Base-by-base conservation (phyloP, 2,888 invertebrate genomes). In the Mythimna albipuncta region DNA sequence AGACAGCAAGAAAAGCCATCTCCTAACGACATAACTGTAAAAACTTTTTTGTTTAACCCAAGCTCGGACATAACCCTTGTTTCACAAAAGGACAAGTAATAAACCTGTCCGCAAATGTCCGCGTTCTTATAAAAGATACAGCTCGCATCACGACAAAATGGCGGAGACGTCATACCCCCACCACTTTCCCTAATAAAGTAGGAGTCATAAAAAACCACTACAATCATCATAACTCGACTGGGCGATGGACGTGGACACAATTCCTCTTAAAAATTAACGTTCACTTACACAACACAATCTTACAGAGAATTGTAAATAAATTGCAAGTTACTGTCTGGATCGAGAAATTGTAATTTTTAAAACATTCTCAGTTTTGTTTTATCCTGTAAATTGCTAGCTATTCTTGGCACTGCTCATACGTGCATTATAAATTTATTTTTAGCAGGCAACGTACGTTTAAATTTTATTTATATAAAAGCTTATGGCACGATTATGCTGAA, bases 151-250 rank as follows among this genome's bases (percentile, higher is more conserved):
- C 89, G 79, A 86, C 89, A 88, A 87, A 90, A 92, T 91, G 91
- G 88, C 88, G 81, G 85, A 89, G 89, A 90, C 85, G 87, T 89
- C 89, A 89, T 77, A 59, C 71, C 65, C 75, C 92, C 88, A 86
- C 91, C 93, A 94, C 93, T 94, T 93, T 92, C 90, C 90, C 91
- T 93, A 94, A 95, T 95, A 94, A 94, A 95, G 91, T 91, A 92
- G 87, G 77, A 86, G 87, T 91, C 93, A 90, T 95, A 96, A 95
- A 95, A 94, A 92, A 89, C 91, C 95, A 95, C 95, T 95, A 94
- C 95, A 95, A 95, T 96, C 95, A 95, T 95, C 93, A 95, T 96
- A 96, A 95, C 93, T 90, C 86, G 88, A 82, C 83, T 76, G 84
- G 82, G 84, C 85, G 86, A 87, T 85, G 91, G 91, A 89, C 90